Base-by-base conservation (phyloP, 2,113 vertebrate species). In the Micronycteris hirsuta region DNA sequence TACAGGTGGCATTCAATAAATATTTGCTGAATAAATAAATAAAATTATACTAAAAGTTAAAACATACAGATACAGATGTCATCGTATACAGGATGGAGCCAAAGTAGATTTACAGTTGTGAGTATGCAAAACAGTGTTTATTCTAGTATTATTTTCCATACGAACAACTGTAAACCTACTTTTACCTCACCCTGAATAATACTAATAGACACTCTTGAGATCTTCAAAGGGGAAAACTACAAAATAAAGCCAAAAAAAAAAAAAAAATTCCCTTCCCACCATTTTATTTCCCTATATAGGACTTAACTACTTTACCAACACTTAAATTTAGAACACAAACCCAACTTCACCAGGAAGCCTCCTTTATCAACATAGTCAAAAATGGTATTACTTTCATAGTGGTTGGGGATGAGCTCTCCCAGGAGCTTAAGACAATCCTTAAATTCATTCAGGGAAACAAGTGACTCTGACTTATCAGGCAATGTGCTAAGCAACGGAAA, bases 21-120 rank as follows among this genome's bases (percentile, higher is more conserved):
- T 91, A 91, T 33, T 45, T 86, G n/a, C 43, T 77, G 38, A 89
- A 78, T 86, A 95, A 95, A 78, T 86, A 95, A 95, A 68, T 61
- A 61, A 15, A 26, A 56, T 84, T 80, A 88, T 89, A 91, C 65
- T 73, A 67, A 80, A 84, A 61, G n/a, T 74, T 94, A 86, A 56
- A 70, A 73, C 61, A 86, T 0, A 54, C 45, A 49, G 28, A 95
- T 38, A 94, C 1, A 91, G 49, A 65, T 19, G 19, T 89, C 22
- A 6, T 82, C 58, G 92, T 65, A 85, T 17, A 86, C 7, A 76
- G 16, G 16, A 49, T 76, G 45, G 43, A 31, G 73, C 26, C 47
- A 47, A 47, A 47, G 41, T 47, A 74, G 15, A 16, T 33, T 74
- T 74, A 74, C 43, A 33, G 28, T 33, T 33, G 3, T 45, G 28